These are phyloP conservation scores for Echeneis naucrates DNA, from an alignment of 2,797 vertebrate genomes.

Conservation along the genomic window DNA sequence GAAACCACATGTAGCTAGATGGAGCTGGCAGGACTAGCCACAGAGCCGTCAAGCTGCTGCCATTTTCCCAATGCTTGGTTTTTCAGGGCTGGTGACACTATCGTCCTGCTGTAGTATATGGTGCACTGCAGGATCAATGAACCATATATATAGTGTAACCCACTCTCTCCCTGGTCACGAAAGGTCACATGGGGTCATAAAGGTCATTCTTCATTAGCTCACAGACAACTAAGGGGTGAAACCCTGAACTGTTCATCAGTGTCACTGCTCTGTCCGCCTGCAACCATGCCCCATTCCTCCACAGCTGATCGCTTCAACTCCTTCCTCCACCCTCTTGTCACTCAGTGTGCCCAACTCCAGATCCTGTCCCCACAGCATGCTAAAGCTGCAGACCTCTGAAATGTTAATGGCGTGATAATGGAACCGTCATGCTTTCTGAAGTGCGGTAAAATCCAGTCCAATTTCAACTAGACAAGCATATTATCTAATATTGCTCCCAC, in stretches of 20 bases:
- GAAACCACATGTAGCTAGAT: no score
- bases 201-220: constrained; percentile 71
- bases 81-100: constrained; percentile 7
- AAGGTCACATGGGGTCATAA: constrained; percentile 60
- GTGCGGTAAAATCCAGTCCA: constrained; percentile 66
- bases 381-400: constrained; percentile 60
- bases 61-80: not conserved
- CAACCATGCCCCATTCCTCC: constrained; percentile 35
- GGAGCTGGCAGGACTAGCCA: no score
- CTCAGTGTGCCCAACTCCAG: constrained; percentile 5
- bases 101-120: constrained; percentile 1
- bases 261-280: constrained; percentile 45
- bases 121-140: constrained; percentile 17
- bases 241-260: constrained; percentile 62
- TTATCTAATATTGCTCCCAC: constrained; percentile 72
- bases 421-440: constrained; percentile 69
- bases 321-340: constrained; percentile 29
- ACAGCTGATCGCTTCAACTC: constrained; percentile 28
- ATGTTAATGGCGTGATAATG: constrained; percentile 78
- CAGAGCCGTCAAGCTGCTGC: no score
- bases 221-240: constrained; percentile 59
- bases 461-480: constrained; percentile 78
- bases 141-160: constrained; percentile 13
- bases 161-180: constrained; percentile 39
- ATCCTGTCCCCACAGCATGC: constrained; percentile 21